Conservation (phyloP, 2,113 vertebrate genomes). For the Equus przewalskii region DNA sequence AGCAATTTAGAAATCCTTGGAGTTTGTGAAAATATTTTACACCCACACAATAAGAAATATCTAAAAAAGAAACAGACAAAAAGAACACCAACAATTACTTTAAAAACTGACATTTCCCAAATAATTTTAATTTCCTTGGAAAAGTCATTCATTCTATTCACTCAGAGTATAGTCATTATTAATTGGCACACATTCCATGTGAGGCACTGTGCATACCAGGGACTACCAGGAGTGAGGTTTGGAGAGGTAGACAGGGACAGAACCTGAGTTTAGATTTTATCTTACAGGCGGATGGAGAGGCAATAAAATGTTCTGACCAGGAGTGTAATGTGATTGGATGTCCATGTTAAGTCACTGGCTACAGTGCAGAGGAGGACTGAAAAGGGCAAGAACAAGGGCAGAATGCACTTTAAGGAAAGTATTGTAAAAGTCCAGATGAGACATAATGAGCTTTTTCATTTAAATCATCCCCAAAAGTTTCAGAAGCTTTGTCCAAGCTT, state of each 20-base stretch:
- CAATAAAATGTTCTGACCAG: constrained; percentile 6
- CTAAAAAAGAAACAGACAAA: constrained; percentile 35
- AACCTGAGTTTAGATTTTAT: constrained; percentile 10
- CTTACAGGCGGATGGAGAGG: neutral
- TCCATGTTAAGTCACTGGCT: neutral
- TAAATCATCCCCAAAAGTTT: constrained; percentile 34
- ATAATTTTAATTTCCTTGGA: constrained; percentile 38
- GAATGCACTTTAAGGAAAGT: constrained; percentile 39
- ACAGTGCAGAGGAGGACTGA: neutral
- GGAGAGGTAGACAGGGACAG: neutral
- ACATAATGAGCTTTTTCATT: neutral
- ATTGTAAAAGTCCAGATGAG: neutral
- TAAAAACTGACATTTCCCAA: neutral
- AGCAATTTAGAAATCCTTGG: constrained; percentile 18
- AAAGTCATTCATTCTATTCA: constrained; percentile 42
- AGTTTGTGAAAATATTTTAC: constrained; percentile 38
- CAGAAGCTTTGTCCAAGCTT: constrained; percentile 2
- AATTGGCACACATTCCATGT: neutral
- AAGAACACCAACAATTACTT: neutral
- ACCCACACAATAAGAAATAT: constrained; percentile 35
- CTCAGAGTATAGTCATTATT: neutral
- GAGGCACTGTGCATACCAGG: neutral
- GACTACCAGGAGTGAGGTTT: neutral
- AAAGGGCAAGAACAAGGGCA: constrained; percentile 22
- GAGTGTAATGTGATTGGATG: neutral